These are phyloP conservation scores for Nasonia oneida DNA, from an alignment of 2,888 invertebrate genomes.

Conservation along the genomic window DNA sequence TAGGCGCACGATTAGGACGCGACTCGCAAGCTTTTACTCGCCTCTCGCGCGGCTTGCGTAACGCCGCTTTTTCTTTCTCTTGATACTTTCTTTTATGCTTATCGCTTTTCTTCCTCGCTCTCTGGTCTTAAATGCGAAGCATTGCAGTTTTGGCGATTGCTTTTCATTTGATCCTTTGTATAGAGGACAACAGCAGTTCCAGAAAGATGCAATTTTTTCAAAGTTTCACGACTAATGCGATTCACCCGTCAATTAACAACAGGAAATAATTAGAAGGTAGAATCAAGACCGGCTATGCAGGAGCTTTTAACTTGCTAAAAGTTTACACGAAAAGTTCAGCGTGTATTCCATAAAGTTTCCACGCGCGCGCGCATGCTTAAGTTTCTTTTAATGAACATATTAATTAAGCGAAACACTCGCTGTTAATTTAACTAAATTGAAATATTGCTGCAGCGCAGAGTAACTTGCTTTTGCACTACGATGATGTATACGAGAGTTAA, in stretches of 20 bases:
- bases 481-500: not conserved
- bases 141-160: not conserved
- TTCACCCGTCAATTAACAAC: not conserved
- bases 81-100: not conserved
- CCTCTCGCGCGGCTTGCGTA: conserved; percentile 20
- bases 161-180: not conserved
- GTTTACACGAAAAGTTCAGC: not conserved
- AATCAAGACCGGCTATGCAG: not conserved
- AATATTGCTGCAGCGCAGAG: not conserved
- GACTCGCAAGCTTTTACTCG: conserved; percentile 34
- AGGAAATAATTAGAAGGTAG: not conserved
- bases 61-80: conserved; percentile 14
- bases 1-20: conserved; percentile 19
- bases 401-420: not conserved
- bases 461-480: not conserved
- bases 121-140: not conserved
- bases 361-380: not conserved
- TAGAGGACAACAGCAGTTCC: not conserved
- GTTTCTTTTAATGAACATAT: not conserved
- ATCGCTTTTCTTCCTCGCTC: not conserved
- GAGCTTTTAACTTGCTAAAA: not conserved
- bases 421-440: not conserved
- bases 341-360: not conserved
- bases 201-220: not conserved
- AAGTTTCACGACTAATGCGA: not conserved